A percentile compares a stretch with the other conserved stretches of the same genome.
phyloP scores from a whole-genome alignment of 1,140 invertebrate genomes.

The Araneus ventricosus region DNA sequence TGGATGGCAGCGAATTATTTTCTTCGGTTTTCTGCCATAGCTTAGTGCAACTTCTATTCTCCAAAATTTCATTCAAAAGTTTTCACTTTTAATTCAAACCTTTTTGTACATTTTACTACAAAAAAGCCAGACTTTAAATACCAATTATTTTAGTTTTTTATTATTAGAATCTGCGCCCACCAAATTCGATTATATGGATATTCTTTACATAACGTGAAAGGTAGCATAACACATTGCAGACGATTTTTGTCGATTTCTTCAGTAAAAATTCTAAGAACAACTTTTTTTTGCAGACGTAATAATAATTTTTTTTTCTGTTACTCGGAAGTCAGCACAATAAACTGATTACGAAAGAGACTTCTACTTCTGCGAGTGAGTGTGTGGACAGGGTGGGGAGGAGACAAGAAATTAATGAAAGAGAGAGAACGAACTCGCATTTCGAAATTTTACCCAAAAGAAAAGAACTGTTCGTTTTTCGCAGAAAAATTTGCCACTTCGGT shows the following conservation, averaged over 20 bases:
- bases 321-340: background rate
- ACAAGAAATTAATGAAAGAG: background rate
- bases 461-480: conserved; percentile 35
- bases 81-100: too few species aligned
- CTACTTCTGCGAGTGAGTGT: background rate
- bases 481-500: conserved; percentile 24
- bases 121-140: too few species aligned
- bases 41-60: too few species aligned
- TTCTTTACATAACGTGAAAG: background rate
- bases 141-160: too few species aligned
- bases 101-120: too few species aligned
- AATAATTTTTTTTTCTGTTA: background rate
- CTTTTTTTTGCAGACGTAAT: background rate
- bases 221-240: background rate
- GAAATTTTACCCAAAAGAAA: conserved; percentile 15
- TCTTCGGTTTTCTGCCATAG: too few species aligned
- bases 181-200: too few species aligned
- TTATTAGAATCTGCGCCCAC: too few species aligned
- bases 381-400: too few species aligned
- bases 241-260: background rate
- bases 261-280: background rate
- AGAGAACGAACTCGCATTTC: conserved; percentile 12
- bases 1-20: too few species aligned
- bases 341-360: background rate
- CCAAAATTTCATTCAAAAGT: too few species aligned